Evolutionary conservation across 2,888 invertebrate species (phyloP).

Genomic region (Leptopterna dolabrata): DNA sequence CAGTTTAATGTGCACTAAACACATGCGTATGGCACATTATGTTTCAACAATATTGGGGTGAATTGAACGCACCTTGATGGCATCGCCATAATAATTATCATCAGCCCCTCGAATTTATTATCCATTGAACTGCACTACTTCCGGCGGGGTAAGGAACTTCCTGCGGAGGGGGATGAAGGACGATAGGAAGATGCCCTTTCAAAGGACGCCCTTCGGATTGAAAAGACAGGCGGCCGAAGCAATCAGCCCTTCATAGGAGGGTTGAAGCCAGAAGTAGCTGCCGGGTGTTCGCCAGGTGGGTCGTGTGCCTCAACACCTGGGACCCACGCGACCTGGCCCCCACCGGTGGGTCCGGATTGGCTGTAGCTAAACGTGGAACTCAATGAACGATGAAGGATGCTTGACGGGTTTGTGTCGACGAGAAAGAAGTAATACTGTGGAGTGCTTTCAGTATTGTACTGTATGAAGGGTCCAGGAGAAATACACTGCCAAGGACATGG

Average conservation of each 20-base stretch:
- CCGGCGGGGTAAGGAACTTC: neutral
- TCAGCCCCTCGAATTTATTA: neutral
- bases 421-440: too few relatives aligned
- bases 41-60: neutral
- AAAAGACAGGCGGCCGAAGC: neutral
- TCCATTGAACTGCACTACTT: neutral
- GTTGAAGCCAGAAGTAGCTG: neutral
- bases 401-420: too few relatives aligned
- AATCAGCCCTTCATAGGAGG: neutral
- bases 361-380: neutral
- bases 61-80: neutral
- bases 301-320: slow-evolving; percentile 41
- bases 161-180: neutral
- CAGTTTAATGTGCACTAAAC: neutral
- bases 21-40: neutral
- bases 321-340: slow-evolving; percentile 33
- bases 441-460: too few relatives aligned
- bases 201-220: neutral
- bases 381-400: too few relatives aligned
- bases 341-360: neutral
- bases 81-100: neutral
- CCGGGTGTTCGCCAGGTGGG: slow-evolving; percentile 50
- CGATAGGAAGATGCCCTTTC: neutral
- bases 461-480: too few relatives aligned
- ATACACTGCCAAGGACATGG: too few relatives aligned